Evolutionary conservation across 2,888 invertebrate species (phyloP).

Genomic region (Petrophora chlorosata): DNA sequence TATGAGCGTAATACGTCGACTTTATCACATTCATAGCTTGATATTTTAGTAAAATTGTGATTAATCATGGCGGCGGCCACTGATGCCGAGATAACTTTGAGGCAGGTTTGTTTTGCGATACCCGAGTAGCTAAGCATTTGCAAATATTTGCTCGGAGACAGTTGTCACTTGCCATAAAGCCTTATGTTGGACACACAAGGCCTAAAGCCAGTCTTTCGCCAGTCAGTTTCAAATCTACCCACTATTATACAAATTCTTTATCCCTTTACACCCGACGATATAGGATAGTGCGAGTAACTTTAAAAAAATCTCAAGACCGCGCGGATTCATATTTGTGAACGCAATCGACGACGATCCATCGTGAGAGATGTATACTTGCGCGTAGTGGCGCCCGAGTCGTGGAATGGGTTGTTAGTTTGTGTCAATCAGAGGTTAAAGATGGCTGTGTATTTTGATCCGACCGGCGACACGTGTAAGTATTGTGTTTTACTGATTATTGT

Average conservation of each 20-base stretch:
- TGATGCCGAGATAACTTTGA: slow-evolving; percentile 35
- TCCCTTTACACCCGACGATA: too few species aligned
- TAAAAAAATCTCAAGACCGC: too few species aligned
- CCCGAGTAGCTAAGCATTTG: slow-evolving; percentile 3
- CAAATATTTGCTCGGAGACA: slow-evolving; percentile 12
- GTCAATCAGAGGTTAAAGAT: too few species aligned
- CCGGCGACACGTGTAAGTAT: too few species aligned
- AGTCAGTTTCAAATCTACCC: background rate
- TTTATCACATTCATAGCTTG: slow-evolving; percentile 13
- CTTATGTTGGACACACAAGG: background rate
- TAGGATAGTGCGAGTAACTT: too few species aligned
- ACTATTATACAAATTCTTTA: background rate
- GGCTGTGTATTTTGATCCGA: too few species aligned
- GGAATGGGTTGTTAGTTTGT: too few species aligned
- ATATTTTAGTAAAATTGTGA: slow-evolving; percentile 26
- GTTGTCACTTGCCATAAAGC: background rate
- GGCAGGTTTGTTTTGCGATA: slow-evolving; percentile 16
- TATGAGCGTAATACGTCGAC: slow-evolving; percentile 1
- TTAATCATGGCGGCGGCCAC: slow-evolving; percentile 24
- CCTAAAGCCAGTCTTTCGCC: background rate
- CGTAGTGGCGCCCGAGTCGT: too few species aligned
- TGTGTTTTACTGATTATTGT: too few species aligned
- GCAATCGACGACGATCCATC: too few species aligned
- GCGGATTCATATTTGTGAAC: too few species aligned
- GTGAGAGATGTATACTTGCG: too few species aligned